Evolutionary conservation across 2,113 vertebrate species (phyloP).

Genomic region (Bubalus kerabau): DNA sequence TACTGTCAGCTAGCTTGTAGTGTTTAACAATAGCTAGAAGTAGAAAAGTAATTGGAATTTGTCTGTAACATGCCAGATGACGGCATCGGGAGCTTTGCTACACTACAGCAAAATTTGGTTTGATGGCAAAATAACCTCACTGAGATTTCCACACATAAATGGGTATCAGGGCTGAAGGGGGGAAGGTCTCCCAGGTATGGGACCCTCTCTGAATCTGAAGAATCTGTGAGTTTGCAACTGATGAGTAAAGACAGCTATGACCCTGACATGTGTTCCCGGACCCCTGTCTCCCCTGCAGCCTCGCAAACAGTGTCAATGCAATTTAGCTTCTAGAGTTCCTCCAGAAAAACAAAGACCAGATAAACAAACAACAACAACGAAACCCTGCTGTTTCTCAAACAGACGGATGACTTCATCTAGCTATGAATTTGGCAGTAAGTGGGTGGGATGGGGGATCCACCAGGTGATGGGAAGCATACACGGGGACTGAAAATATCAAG

Average conservation of each 20-base stretch:
- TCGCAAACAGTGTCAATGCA: background rate
- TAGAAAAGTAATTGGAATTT: constrained; percentile 90
- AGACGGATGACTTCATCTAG: background rate
- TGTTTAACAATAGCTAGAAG: constrained; percentile 89
- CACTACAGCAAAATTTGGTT: constrained; percentile 80
- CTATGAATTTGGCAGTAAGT: background rate
- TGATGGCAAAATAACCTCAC: constrained; percentile 85
- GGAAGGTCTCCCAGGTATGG: background rate
- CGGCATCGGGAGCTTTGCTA: constrained; percentile 80
- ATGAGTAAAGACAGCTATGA: background rate
- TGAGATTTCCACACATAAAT: constrained; percentile 61
- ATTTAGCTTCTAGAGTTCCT: constrained; percentile 12
- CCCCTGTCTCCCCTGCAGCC: background rate
- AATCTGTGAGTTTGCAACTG: background rate
- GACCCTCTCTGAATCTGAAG: background rate
- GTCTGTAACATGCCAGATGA: constrained; percentile 88
- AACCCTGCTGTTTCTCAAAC: background rate
- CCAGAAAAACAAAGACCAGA: constrained; percentile 26
- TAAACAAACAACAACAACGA: background rate
- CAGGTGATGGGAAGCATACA: background rate
- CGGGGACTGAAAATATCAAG: background rate
- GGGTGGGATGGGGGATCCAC: background rate
- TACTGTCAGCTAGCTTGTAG: constrained; percentile 89
- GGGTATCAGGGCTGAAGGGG: constrained; percentile 47
- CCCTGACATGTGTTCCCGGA: background rate